A percentile compares a stretch with the other conserved stretches of the same genome.
phyloP scores from a whole-genome alignment of 2,888 invertebrate genomes.

The Phalangium opilio region DNA sequence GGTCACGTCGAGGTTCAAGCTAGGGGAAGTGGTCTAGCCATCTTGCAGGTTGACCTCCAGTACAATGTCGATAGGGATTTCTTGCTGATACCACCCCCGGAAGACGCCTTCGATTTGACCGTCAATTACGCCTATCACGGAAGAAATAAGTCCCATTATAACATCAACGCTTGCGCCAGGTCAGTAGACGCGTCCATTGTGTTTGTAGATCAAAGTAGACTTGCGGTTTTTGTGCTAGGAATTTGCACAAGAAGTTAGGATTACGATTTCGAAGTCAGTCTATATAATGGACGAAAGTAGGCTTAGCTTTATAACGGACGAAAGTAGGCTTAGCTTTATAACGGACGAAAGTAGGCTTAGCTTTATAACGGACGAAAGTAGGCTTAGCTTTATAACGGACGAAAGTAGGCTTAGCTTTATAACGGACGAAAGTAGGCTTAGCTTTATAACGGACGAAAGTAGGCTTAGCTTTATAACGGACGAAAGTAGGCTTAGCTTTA shows the following conservation, averaged over 20 bases:
- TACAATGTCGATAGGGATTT: slow-evolving; percentile 34
- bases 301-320: too few species aligned
- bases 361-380: too few species aligned
- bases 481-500: too few species aligned
- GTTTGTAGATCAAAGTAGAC: too few species aligned
- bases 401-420: too few species aligned
- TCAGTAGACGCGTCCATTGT: slow-evolving; percentile 12
- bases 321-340: too few species aligned
- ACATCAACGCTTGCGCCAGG: slow-evolving; percentile 31
- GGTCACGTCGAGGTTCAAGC: slow-evolving; percentile 38
- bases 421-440: too few species aligned
- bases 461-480: too few species aligned
- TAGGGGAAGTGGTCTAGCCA: slow-evolving; percentile 38
- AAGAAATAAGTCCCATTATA: slow-evolving; percentile 31
- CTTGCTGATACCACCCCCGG: slow-evolving; percentile 27
- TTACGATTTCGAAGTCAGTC: background rate
- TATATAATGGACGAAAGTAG: background rate
- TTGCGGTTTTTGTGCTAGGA: too few species aligned
- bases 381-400: too few species aligned
- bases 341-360: too few species aligned
- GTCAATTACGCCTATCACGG: slow-evolving; percentile 32
- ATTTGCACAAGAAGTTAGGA: background rate
- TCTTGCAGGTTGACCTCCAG: slow-evolving; percentile 37
- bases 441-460: too few species aligned
- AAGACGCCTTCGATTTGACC: slow-evolving; percentile 34